Evolutionary conservation across 2,888 invertebrate genomes (phyloP).

Genomic region (Papilio demoleus): DNA sequence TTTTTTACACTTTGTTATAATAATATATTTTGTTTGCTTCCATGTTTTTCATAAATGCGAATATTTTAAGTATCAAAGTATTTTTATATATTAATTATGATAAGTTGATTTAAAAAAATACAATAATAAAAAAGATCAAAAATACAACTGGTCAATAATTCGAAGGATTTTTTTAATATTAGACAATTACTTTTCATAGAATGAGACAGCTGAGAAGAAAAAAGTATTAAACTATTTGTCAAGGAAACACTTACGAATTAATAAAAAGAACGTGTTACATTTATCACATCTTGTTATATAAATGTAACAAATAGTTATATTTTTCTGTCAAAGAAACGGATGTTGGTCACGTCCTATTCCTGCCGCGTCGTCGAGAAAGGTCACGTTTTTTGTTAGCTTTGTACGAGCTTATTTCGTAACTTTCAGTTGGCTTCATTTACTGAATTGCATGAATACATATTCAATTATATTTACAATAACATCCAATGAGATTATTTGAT

Average conservation of each 20-base stretch:
- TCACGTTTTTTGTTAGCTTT: conserved; percentile 36
- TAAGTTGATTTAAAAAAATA: too few relatives aligned
- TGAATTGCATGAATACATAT: conserved; percentile 8
- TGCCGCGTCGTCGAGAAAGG: conserved; percentile 31
- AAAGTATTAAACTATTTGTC: conserved; percentile 7
- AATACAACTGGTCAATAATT: neutral
- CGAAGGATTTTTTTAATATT: neutral
- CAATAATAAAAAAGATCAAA: too few relatives aligned
- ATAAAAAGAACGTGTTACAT: conserved; percentile 6
- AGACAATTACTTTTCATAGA: neutral
- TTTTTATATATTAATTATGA: too few relatives aligned
- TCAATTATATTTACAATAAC: neutral
- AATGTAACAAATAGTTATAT: conserved; percentile 28
- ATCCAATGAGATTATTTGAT: neutral
- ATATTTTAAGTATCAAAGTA: too few relatives aligned
- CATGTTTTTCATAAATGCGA: too few relatives aligned
- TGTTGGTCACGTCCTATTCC: conserved; percentile 34
- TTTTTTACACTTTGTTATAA: too few relatives aligned
- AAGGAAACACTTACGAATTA: conserved; percentile 13
- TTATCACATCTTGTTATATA: conserved; percentile 27
- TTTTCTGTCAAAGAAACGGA: conserved; percentile 23
- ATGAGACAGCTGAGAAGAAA: neutral
- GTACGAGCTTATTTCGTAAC: conserved; percentile 20
- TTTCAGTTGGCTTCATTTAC: conserved; percentile 21
- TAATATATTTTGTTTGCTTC: too few relatives aligned